Conservation (phyloP, 2,113 vertebrate genomes). For the Trogon surrucura region DNA sequence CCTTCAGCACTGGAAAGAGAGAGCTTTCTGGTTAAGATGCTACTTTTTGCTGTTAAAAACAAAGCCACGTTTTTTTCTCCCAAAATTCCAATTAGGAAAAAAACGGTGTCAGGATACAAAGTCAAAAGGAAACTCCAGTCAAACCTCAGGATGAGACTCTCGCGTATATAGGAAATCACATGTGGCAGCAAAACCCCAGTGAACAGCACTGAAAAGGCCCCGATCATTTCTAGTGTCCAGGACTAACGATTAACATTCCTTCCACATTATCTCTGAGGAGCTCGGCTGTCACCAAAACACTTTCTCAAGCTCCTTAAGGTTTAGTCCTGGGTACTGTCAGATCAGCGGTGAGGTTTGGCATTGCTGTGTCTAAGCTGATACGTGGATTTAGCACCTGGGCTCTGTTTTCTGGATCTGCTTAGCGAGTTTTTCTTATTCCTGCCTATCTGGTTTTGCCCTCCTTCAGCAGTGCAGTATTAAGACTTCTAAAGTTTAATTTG, state of each 20-base stretch:
- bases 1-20: neutral
- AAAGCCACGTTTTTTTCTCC: accelerated
- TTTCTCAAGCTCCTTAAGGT: neutral
- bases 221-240: neutral
- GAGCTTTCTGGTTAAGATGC: neutral
- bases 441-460: neutral
- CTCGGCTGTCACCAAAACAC: neutral
- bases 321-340: neutral
- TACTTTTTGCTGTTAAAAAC: neutral
- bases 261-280: accelerated
- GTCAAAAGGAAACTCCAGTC: neutral
- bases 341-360: neutral
- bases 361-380: neutral
- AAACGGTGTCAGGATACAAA: accelerated
- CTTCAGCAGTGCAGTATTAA: neutral
- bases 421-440: neutral
- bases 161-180: neutral
- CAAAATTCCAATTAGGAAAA: neutral
- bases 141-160: neutral
- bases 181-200: neutral
- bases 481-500: neutral
- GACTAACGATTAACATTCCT: neutral
- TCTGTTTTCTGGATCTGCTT: neutral
- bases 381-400: neutral
- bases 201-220: neutral